Conservation (phyloP, 1,140 invertebrate species). For the Ctenoplectra terminalis region DNA sequence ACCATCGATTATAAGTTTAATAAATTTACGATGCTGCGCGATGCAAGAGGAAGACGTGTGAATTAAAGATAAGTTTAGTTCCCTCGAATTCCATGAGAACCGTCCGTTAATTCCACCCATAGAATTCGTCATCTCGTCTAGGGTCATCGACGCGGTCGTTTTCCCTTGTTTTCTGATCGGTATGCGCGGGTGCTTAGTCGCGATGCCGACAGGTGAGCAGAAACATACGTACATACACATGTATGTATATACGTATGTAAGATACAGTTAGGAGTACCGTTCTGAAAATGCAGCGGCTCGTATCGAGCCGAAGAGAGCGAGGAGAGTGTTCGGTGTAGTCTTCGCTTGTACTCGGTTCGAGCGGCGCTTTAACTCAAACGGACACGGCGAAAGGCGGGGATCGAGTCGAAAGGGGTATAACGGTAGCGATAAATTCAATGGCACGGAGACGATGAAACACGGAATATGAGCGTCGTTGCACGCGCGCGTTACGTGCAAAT, state of each 20-base stretch:
- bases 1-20: neutral
- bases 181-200: conserved; percentile 56
- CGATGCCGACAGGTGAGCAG: conserved; percentile 64
- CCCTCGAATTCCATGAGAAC: conserved; percentile 9
- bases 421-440: conserved; percentile 65
- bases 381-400: conserved; percentile 53
- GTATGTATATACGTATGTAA: conserved; percentile 55
- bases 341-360: conserved; percentile 39
- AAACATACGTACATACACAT: conserved; percentile 44
- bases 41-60: neutral
- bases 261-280: conserved; percentile 80
- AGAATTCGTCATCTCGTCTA: neutral
- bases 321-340: conserved; percentile 57
- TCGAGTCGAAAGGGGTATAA: conserved; percentile 65
- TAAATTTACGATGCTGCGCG: neutral
- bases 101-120: no score
- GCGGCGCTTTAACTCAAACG: conserved; percentile 63
- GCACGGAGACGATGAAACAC: conserved; percentile 42
- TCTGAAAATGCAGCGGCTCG: conserved; percentile 74
- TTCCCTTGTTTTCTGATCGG: conserved; percentile 63
- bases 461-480: conserved; percentile 16
- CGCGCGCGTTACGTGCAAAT: conserved; percentile 26
- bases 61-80: neutral
- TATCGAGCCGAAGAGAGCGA: conserved; percentile 70
- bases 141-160: conserved; percentile 34